phyloP scores from a whole-genome alignment of 2,113 vertebrate genomes.

The cattle (Bos taurus) region ARS-UCD2.0 NC_037351.1:6176501-6177000 shows the following conservation, averaged over 20 bases:
- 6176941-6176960: background rate
- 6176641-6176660: background rate
- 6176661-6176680: background rate
- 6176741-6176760: background rate
- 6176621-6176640: constrained; percentile 8
- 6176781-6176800: background rate
- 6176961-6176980: background rate
- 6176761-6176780: background rate
- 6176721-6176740: background rate
- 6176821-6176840: background rate
- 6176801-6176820: background rate
- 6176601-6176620: background rate
- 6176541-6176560: constrained; percentile 26
- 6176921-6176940: background rate
- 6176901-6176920: constrained; percentile 2
- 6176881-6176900: background rate
- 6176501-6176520: constrained; percentile 57
- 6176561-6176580: constrained; percentile 16
- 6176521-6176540: background rate
- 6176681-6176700: background rate
- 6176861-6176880: background rate
- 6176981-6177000: background rate
- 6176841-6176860: background rate
- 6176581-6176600: constrained; percentile 13
- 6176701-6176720: background rate